Evolutionary conservation across 2,797 vertebrate genomes (phyloP).

Genomic region (Kryptolebias ocellatus): DNA sequence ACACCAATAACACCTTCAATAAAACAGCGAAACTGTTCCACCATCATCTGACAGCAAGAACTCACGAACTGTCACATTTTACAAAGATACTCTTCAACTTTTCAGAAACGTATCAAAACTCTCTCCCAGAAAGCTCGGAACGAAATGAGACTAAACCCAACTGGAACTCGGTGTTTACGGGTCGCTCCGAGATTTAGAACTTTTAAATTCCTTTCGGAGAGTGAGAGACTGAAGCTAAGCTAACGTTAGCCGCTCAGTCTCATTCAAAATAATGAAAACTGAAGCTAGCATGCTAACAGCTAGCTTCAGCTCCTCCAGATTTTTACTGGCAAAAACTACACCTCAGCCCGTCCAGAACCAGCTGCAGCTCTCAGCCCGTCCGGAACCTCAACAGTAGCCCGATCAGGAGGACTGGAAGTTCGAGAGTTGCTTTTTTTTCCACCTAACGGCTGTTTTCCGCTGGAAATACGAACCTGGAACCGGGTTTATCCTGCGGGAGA

Average conservation of each 20-base stretch:
- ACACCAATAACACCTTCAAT: too few relatives aligned
- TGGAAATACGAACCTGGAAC: slow-evolving; percentile 23
- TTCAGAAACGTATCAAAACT: neutral
- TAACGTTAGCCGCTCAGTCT: slow-evolving; percentile 20
- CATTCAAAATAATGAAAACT: neutral
- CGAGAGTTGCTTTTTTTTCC: slow-evolving; percentile 32
- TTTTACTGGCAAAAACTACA: too few relatives aligned
- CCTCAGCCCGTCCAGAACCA: neutral
- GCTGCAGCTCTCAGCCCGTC: neutral
- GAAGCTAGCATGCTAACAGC: slow-evolving; percentile 29
- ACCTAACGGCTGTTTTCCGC: slow-evolving; percentile 12
- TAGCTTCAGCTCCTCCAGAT: neutral
- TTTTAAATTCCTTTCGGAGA: neutral
- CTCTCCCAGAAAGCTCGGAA: neutral
- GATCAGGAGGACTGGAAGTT: slow-evolving; percentile 18
- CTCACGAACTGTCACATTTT: too few relatives aligned
- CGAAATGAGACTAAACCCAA: neutral
- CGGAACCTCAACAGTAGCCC: too few relatives aligned
- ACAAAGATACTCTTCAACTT: too few relatives aligned
- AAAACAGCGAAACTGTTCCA: too few relatives aligned
- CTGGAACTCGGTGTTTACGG: neutral
- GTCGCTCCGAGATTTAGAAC: neutral
- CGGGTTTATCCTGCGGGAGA: neutral
- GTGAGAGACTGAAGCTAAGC: slow-evolving; percentile 8
- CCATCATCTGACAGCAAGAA: too few relatives aligned